These are phyloP conservation scores for Cheilosia soror DNA, from an alignment of 2,888 invertebrate species.

Conservation along the genomic window DNA sequence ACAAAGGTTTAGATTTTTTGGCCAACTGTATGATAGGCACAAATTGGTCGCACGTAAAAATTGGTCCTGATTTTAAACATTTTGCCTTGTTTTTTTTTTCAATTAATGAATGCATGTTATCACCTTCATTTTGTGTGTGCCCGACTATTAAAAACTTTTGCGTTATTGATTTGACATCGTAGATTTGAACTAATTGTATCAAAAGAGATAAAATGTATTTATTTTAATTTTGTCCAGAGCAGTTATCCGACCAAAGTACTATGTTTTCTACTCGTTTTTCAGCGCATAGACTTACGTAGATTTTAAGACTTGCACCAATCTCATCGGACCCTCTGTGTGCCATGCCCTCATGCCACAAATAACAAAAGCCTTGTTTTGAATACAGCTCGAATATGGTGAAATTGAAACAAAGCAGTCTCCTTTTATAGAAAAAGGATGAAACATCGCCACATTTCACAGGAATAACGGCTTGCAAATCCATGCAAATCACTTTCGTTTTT, in stretches of 20 bases:
- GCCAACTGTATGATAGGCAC: slow-evolving; percentile 15
- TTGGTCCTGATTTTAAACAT: slow-evolving; percentile 17
- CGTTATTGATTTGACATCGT: slow-evolving; percentile 6
- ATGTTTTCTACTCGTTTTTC: not conserved
- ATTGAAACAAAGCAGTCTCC: not conserved
- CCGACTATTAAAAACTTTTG: slow-evolving; percentile 29
- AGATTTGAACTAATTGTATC: not conserved
- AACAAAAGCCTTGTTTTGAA: not conserved
- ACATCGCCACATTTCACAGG: slow-evolving; percentile 16
- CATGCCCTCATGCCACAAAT: slow-evolving; percentile 19
- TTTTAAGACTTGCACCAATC: slow-evolving; percentile 21
- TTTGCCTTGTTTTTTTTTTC: slow-evolving; percentile 25
- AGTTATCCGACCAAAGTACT: slow-evolving; percentile 28
- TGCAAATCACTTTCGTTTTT: slow-evolving; percentile 14
- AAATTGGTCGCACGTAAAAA: slow-evolving; percentile 20
- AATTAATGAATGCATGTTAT: slow-evolving; percentile 20
- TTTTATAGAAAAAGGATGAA: slow-evolving; percentile 8
- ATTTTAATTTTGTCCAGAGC: slow-evolving; percentile 28
- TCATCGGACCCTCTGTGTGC: slow-evolving; percentile 12
- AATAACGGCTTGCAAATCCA: slow-evolving; percentile 31
- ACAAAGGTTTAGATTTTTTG: too few relatives aligned
- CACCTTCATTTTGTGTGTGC: slow-evolving; percentile 12
- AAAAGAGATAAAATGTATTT: slow-evolving; percentile 18
- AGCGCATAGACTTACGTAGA: not conserved
- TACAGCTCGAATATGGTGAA: not conserved